Base-by-base conservation (phyloP, 2,888 invertebrate species). In the Elmis aenea region DNA sequence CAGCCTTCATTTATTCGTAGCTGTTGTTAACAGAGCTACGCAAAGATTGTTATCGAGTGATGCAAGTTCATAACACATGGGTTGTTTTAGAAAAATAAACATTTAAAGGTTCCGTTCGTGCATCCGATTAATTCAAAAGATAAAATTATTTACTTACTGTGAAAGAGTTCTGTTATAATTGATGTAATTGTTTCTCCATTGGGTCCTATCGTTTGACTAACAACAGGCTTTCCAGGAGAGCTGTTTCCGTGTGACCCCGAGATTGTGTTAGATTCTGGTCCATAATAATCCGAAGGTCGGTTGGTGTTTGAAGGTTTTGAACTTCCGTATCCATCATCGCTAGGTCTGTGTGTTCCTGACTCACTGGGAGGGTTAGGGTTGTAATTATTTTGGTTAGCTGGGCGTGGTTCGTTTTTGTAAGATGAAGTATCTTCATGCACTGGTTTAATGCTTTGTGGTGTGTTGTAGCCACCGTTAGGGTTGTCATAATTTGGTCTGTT, bases 121-220 rank as follows among this genome's bases (percentile, higher is more conserved):
- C n/a, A n/a, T n/a, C 18, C 18, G 18, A 18, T 18, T 18, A 18
- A 5, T 6, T 18, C 18, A 18, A 18, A 15, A 35, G 31, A 34
- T 13, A 33, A 33, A 24, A 30, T 30, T 22, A 20, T 18, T 27
- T 24, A 57, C 64, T 64, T 49, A 64, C 64, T 55, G 21, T 57
- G 48, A 32, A 51, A 35, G 29, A 66, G 47, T 42, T 61, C 60
- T 3, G 64, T 66, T 26, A 68, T 62, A 32, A 66, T 62, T 4
- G 66, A 64, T 6, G 64, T 65, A 23, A 68, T 61, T 6, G 55
- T 54, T 30, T 62, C 58, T 9, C 68, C 68, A 36, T 62, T 40
- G 3, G 56, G 46, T n/a, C 61, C 63, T 16, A 56, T 45, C 33
- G 48, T 58, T 26, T 64, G 50, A 2, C 56, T 58, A 2, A 64